phyloP scores from a whole-genome alignment of 2,888 invertebrate species.

The Hyppa rectilinea region DNA sequence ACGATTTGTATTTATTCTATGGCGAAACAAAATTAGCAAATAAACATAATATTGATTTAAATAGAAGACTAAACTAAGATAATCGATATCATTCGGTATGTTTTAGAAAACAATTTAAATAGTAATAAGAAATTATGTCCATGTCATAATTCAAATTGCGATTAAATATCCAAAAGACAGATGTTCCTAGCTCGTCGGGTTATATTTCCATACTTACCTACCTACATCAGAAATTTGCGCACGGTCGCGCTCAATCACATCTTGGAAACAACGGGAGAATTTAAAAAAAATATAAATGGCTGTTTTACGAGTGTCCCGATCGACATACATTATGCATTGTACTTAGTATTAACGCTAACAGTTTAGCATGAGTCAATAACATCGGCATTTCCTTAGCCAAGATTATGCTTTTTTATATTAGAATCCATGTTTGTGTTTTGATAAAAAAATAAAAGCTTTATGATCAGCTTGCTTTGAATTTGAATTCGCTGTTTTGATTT shows the following conservation, averaged over 20 bases:
- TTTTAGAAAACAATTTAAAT: constrained; percentile 10
- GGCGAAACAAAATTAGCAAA: not conserved
- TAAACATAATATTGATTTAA: not conserved
- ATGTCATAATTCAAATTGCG: constrained; percentile 4
- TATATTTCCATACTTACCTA: constrained; percentile 60
- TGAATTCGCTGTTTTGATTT: not conserved
- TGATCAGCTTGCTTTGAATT: not conserved
- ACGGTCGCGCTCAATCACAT: constrained; percentile 67
- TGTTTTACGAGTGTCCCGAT: constrained; percentile 62
- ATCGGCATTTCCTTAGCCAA: constrained; percentile 46
- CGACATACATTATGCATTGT: constrained; percentile 76
- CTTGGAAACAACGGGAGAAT: constrained; percentile 74
- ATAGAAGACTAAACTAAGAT: not conserved
- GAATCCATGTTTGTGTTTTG: constrained; percentile 2
- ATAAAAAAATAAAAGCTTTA: not conserved
- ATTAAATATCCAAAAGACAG: constrained; percentile 24
- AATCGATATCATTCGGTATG: not conserved
- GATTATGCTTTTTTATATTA: constrained; percentile 9
- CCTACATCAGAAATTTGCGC: constrained; percentile 71
- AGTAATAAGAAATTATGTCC: not conserved
- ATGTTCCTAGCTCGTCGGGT: constrained; percentile 16
- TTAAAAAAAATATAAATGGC: constrained; percentile 79
- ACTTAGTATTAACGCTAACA: constrained; percentile 66
- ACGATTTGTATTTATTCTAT: not conserved
- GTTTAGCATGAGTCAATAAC: constrained; percentile 79